Evolutionary conservation across 1,140 invertebrate genomes (phyloP), one percentile per base, ranked within the genome.

Genomic region (Bombus fervidus): DNA sequence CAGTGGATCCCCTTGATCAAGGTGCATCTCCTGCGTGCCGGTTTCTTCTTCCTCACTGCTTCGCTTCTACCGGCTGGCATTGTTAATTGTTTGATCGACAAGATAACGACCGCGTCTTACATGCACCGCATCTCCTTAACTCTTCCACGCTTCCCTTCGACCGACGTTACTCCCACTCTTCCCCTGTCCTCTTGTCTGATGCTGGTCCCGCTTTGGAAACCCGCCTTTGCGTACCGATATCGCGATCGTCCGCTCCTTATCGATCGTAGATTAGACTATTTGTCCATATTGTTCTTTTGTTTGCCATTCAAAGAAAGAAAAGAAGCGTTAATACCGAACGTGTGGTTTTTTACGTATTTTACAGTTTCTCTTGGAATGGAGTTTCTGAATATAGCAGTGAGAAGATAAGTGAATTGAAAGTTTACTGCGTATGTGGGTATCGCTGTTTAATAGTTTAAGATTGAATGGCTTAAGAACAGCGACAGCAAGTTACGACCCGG

Each of bases 81-180:
- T 95, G 94, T 95, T 95, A 95, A 95, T 95, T 94, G 94, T 95
- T 95, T 95, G 94, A 95, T 95, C 94, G 94, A 95, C 94, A 95
- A 95, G 94, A 95, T 95, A 95, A 94, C 92, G 90, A 34, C 91
- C 91, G 93, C 94, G 92, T 95, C 94, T 93, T 94, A 94, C 94
- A 95, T 95, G 92, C 93, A 91, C 92, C 90, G 89, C 91, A 88
- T 92, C 92, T 92, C 91, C 91, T 92, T 91, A 91, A 92, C 84
- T 90, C 76, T 83, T 87, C 81, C 74, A 83, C 86, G 82, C 80
- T 90, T 82, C 47, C 85, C 85, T 88, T 78, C 43, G 71, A 53
- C 73, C 85, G 76, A 74, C 80, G 43, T 62, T 68, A 62, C 78
- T 57, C 59, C 57, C 80, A 75, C 85, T 62, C 37, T 31, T 3